Evolutionary conservation across 2,797 vertebrate genomes (phyloP).

Genomic region (Dryobates pubescens): DNA sequence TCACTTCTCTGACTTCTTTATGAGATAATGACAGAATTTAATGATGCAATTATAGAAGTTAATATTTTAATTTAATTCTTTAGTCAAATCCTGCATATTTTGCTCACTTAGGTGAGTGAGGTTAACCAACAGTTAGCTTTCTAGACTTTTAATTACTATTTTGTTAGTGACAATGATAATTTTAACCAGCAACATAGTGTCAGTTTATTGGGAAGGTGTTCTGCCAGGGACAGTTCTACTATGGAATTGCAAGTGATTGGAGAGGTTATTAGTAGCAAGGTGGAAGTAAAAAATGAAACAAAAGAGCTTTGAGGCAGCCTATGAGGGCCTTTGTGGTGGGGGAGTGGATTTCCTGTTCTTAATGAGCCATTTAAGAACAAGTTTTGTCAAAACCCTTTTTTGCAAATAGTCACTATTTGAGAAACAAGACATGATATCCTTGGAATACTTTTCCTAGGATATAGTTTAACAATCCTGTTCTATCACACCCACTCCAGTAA

Average conservation of each 20-base stretch:
- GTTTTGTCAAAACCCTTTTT: background rate
- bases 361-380: background rate
- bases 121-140: background rate
- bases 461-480: background rate
- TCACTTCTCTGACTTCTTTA: background rate
- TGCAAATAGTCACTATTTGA: background rate
- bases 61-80: background rate
- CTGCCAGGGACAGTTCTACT: background rate
- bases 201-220: background rate
- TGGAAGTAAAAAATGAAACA: conserved; percentile 9
- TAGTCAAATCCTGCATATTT: background rate
- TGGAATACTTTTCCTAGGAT: background rate
- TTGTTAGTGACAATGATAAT: background rate
- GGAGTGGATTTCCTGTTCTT: background rate
- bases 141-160: background rate
- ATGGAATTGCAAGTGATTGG: background rate
- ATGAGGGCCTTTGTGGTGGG: background rate
- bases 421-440: background rate
- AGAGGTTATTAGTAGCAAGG: background rate
- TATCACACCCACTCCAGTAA: background rate
- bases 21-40: background rate
- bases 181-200: background rate
- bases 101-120: background rate
- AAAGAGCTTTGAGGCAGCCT: conserved; percentile 40
- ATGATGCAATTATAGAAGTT: background rate